A percentile compares a stretch with the other conserved stretches of the same genome.
Conservation (phyloP, 2,113 vertebrate species). For the Corythoichthys intestinalis region DNA sequence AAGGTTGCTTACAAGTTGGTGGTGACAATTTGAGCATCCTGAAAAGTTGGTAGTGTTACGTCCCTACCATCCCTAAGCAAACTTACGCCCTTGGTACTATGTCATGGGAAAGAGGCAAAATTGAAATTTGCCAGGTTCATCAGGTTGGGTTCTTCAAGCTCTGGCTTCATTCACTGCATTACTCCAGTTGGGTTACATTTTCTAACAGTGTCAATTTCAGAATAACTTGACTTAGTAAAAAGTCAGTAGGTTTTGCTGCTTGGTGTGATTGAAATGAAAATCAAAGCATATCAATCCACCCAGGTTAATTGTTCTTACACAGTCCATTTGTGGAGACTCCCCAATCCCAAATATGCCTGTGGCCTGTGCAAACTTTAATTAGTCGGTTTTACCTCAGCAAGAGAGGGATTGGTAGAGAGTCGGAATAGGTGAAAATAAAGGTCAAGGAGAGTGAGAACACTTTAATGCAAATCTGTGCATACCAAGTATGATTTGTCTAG, state of each 20-base stretch:
- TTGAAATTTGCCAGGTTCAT: too few species aligned
- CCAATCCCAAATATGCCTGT: conserved; percentile 51
- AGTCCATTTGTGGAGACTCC: conserved; percentile 42
- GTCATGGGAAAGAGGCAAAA: too few species aligned
- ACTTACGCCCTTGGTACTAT: too few species aligned
- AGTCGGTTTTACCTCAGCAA: conserved; percentile 60
- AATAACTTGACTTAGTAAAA: conserved; percentile 36
- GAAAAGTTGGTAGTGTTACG: too few species aligned
- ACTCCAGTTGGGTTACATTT: background rate
- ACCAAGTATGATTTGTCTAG: conserved; percentile 45
- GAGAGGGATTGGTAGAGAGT: conserved; percentile 40
- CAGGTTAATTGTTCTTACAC: conserved; percentile 67
- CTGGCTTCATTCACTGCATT: too few species aligned
- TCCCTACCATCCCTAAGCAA: too few species aligned
- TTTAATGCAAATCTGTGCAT: conserved; percentile 55
- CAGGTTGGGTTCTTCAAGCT: too few species aligned
- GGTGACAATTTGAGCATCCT: too few species aligned
- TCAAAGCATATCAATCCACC: conserved; percentile 58
- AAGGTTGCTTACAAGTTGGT: too few species aligned
- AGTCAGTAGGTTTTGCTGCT: conserved; percentile 36
- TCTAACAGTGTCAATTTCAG: conserved; percentile 28
- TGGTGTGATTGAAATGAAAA: conserved; percentile 67
- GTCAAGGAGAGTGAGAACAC: conserved; percentile 37
- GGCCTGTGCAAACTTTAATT: conserved; percentile 72
- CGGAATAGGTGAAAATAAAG: conserved; percentile 48